These are phyloP conservation scores for Graptemys geographica DNA, from an alignment of 2,797 vertebrate genomes.

Conservation along the genomic window DNA sequence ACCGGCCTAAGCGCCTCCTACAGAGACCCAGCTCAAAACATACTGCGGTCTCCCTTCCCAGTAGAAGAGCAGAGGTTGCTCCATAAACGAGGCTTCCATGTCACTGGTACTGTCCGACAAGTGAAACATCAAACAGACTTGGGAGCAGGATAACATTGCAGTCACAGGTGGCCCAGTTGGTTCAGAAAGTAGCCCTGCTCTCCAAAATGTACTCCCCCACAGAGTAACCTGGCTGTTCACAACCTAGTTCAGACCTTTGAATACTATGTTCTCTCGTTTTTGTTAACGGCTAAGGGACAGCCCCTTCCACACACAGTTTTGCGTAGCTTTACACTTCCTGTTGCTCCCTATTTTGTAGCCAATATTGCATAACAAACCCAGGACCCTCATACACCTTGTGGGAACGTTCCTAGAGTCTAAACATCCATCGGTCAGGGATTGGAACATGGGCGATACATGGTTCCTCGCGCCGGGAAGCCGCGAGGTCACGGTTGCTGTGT, in stretches of 20 bases:
- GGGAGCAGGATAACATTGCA: not conserved
- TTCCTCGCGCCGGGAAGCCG: not conserved
- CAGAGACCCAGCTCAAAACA: not conserved
- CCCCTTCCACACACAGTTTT: not conserved
- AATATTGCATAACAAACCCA: not conserved
- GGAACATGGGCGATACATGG: fast-evolving
- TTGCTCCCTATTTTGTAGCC: not conserved
- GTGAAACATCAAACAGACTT: conserved; percentile 12
- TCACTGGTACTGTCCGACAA: not conserved
- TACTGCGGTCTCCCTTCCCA: not conserved
- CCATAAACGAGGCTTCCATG: conserved; percentile 23
- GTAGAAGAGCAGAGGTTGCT: conserved; percentile 15
- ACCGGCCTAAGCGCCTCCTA: not conserved
- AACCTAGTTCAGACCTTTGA: not conserved
- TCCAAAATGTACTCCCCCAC: not conserved
- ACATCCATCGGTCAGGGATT: too few species aligned
- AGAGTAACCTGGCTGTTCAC: not conserved
- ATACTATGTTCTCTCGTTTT: not conserved
- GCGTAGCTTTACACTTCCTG: not conserved
- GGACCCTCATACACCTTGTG: not conserved
- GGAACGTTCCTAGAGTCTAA: not conserved
- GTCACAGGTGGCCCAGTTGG: fast-evolving
- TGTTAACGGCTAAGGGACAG: not conserved
- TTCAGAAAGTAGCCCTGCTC: not conserved
- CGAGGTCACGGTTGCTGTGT: not conserved